Evolutionary conservation across 2,888 invertebrate species (phyloP), one percentile per base, ranked within the genome.

Genomic region (Megalurothrips usitatus): DNA sequence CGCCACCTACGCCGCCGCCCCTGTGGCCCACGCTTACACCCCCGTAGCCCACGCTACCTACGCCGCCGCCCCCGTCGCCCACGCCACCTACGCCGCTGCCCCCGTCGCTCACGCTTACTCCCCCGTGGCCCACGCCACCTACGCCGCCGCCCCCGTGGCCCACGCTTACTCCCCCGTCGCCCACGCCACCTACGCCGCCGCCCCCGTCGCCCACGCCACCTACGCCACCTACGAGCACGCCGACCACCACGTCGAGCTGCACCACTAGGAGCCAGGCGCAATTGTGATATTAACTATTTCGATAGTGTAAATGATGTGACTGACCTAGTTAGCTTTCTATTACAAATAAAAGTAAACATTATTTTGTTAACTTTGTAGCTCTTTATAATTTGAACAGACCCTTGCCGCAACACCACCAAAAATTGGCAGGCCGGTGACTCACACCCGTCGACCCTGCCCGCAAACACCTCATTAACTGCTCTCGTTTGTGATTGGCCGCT

Each of bases 131-230:
- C 79, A 34, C 68, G 68, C 68, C 4, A 68, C 68, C 4, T 68
- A 68, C 68, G 80, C 80, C 48, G 75, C 75, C 11, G 49, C 82
- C 79, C 82, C 83, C 68, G 82, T 81, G 43, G 80, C 82, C 49
- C 52, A 52, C 49, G 79, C 82, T n/a, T 80, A 82, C 48, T 81
- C 49, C 49, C 49, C 49, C 49, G 49, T 12, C 12, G 49, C 12
- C 49, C 63, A 63, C 63, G 63, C 63, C 10, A 63, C 63, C 68
- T 68, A 68, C 68, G 23, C 68, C 23, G 68, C 68, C 23, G 8
- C 68, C 68, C 68, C 68, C 23, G 68, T 68, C 6, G 84, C 85
- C 28, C 84, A 85, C 63, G 49, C 49, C 23, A 68, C 68, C 23
- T 23, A 23, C 68, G 68, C 68, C 17, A 58, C 58, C 17, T 23